Evolutionary conservation across 2,113 vertebrate species (phyloP).

Genomic region (Vireo altiloquus): DNA sequence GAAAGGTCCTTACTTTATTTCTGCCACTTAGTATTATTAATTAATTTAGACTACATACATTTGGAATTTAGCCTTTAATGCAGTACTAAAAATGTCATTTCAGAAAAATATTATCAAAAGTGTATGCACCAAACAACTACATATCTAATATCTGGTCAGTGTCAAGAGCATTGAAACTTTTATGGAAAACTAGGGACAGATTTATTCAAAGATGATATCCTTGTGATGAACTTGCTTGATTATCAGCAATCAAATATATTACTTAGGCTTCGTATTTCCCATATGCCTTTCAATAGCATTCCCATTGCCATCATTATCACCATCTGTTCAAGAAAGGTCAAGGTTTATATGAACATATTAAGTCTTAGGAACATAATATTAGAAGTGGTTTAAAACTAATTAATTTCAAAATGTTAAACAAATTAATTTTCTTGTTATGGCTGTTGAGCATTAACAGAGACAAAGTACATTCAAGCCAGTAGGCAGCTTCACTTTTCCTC

Average conservation of each 20-base stretch:
- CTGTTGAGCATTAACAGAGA: neutral
- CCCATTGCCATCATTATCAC: neutral
- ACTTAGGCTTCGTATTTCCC: neutral
- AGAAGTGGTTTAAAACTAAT: neutral
- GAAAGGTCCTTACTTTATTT: neutral
- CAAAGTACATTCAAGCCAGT: neutral
- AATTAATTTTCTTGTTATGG: conserved; percentile 4
- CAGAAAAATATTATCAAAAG: neutral
- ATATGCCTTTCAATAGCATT: neutral
- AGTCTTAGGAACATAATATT: conserved; percentile 12
- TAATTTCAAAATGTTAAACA: neutral
- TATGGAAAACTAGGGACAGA: neutral
- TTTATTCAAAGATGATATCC: neutral
- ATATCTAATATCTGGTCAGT: neutral
- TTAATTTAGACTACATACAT: neutral
- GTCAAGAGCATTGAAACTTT: neutral
- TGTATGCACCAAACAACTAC: neutral
- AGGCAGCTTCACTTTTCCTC: neutral
- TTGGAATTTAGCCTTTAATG: neutral
- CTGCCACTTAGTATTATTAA: neutral
- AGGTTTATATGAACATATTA: neutral
- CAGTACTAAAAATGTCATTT: neutral
- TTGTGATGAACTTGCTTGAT: neutral
- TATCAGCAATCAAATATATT: neutral
- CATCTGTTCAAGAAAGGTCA: conserved; percentile 40